Evolutionary conservation across 2,113 vertebrate genomes (phyloP), one percentile per base, ranked within the genome.

Genomic region (Periophthalmodon schlosseri): DNA sequence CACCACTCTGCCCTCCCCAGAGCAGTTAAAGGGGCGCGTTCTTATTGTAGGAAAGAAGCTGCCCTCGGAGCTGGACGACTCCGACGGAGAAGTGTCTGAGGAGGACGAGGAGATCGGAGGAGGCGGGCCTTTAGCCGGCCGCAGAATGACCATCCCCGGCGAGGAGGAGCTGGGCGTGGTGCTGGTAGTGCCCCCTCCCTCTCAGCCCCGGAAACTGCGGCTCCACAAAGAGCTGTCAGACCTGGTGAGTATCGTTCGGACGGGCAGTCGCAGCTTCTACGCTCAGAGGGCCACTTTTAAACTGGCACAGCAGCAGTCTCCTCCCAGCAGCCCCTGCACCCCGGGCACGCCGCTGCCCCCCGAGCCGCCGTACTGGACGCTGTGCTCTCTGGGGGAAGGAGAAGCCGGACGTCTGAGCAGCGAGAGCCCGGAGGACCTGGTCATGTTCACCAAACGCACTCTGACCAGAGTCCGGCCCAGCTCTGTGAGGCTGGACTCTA

Each of bases 81-180:
- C 94, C 5, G 97, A 99, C 23, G 96, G 97, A 69, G 97, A 99
- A 69, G 95, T 99, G 13, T 97, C 96, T 0, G 97, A 99, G 71
- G 98, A 99, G 87, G 97, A 99, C 0, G 97, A 99, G 83, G 97
- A 99, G 85, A 95, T 96, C 0, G 96, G 97, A 78, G 96, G 92
- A 2, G 93, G 94, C 0, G 93, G 92, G 2, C 92, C 93, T 20
- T 67, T 94, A 74, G 93, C 93, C 2, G 94, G 94, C 0, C 86
- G 93, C 4, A 80, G 90, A 5, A 92, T 95, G 93, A 95, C 93
- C 69, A 93, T 95, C 68, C 93, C 93, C 0, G 94, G 93, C 1
- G 94, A 95, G 79, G 94, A 94, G 72, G 93, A 95, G 5, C 88
- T 93, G 56, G 94, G 93, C 1, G 91, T 93, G 76, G 92, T 94